Base-by-base conservation (phyloP, 92 coral and sea anemone species). In the Muricea muricata region DNA sequence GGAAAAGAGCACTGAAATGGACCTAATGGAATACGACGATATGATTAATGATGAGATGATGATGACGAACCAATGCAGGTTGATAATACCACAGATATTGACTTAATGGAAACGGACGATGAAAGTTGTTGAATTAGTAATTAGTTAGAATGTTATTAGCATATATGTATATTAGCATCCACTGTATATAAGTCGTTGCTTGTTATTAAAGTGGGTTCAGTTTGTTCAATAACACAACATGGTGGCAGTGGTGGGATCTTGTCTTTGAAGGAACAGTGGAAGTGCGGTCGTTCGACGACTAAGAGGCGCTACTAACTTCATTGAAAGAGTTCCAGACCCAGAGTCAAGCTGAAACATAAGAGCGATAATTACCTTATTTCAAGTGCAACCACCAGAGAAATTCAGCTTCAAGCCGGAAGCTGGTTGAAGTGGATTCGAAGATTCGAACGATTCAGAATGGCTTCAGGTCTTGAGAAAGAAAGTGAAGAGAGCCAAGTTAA, bases 371-470 rank as follows among this genome's bases (percentile, higher is more conserved):
- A 56, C 78, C 7, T 39, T 41, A 15, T 50, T 67, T 70, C 26
- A 82, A 66, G 75, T 80, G 14, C 58, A 72, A 80, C 75, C 75
- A 31, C 85, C 75, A 50, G 72, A 37, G 34, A 80, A 80, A 63
- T 80, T 87, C 41, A 41, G 41, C 46, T 84, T 88, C 75, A 84
- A 89, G 47, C 73, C 89, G 1, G 82, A 78, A 57, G 92, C 24
- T 84, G 92, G 92, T 42, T 37, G 33, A 55, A 48, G 23, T 89
- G 92, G 87, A 89, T 89, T 71, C 84, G 81, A 20, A 61, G 87
- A 7, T 85, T 85, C 41, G 68, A 89, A 50, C 60, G 89, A 45
- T 85, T 89, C 61, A 63, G 84, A 70, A 84, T 54, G 48, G 92
- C 84, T 33, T 79, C 92, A 20, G 87, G 79, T 8, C 72, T 86